Evolutionary conservation across 2,888 invertebrate species (phyloP).

Genomic region (Phortica magna): DNA sequence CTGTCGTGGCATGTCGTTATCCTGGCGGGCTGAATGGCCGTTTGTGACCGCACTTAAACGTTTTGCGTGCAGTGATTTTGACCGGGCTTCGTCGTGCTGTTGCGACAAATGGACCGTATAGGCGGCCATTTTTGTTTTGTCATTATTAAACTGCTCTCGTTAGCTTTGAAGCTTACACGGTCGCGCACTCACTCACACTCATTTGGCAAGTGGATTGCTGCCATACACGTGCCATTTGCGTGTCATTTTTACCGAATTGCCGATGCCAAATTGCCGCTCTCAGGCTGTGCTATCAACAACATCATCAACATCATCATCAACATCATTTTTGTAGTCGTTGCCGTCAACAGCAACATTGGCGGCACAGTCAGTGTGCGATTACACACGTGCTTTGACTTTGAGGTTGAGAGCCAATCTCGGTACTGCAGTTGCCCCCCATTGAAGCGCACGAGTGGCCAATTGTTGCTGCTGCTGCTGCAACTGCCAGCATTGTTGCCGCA

Average conservation of each 20-base stretch:
- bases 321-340: neutral
- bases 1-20: too few species aligned
- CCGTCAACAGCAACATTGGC: neutral
- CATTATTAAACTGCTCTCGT: neutral
- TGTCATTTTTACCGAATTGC: neutral
- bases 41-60: too few species aligned
- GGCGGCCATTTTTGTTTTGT: neutral
- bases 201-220: neutral
- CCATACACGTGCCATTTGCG: neutral
- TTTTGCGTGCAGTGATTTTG: neutral
- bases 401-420: conserved; percentile 9
- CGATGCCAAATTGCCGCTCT: neutral
- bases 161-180: too few species aligned
- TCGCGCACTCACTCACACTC: neutral
- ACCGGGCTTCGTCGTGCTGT: neutral
- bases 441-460: neutral
- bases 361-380: neutral
- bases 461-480: conserved; percentile 18
- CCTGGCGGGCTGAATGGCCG: too few species aligned
- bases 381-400: neutral
- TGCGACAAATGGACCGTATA: neutral
- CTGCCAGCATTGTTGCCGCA: neutral
- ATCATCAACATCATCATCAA: too few species aligned
- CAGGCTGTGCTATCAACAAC: neutral
- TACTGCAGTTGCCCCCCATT: neutral